Conservation (phyloP, 2,113 vertebrate species). For the Varanus komodoensis region DNA sequence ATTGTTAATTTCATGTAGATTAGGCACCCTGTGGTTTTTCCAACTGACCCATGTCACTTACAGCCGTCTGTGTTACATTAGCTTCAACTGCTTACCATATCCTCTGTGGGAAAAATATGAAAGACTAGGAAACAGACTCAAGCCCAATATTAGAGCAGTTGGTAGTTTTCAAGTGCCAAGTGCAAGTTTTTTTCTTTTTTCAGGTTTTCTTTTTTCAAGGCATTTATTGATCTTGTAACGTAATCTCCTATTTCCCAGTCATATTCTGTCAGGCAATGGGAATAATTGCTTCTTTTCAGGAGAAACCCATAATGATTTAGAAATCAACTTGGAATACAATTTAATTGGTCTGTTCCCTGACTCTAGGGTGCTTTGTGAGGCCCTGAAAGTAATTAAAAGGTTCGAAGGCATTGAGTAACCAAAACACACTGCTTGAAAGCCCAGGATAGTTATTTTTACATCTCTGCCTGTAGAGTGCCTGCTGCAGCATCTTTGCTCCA, state of each 20-base stretch:
- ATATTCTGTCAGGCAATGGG: neutral
- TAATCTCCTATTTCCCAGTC: conserved; percentile 6
- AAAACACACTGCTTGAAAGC: neutral
- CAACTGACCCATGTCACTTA: conserved; percentile 21
- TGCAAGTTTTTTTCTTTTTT: neutral
- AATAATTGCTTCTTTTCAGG: conserved; percentile 11
- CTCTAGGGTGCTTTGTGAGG: neutral
- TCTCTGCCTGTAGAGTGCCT: neutral
- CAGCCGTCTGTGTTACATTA: conserved; percentile 16
- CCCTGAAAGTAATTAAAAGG: neutral
- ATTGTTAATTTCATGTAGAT: conserved; percentile 34
- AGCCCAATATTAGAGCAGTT: conserved; percentile 10
- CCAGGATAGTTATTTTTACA: neutral
- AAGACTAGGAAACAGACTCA: conserved; percentile 30
- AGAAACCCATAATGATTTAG: neutral
- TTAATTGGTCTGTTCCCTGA: neutral
- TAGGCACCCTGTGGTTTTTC: conserved; percentile 32
- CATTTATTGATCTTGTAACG: conserved; percentile 22
- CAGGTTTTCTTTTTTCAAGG: neutral
- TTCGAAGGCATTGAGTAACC: neutral
- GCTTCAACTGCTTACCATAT: conserved; percentile 26
- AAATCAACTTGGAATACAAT: neutral
- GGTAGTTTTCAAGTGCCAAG: neutral
- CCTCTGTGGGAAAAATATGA: conserved; percentile 19
- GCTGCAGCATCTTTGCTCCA: neutral